Evolutionary conservation across 1,140 invertebrate species (phyloP), one percentile per base, ranked within the genome.

Genomic region (Drosophila lacteicornis): DNA sequence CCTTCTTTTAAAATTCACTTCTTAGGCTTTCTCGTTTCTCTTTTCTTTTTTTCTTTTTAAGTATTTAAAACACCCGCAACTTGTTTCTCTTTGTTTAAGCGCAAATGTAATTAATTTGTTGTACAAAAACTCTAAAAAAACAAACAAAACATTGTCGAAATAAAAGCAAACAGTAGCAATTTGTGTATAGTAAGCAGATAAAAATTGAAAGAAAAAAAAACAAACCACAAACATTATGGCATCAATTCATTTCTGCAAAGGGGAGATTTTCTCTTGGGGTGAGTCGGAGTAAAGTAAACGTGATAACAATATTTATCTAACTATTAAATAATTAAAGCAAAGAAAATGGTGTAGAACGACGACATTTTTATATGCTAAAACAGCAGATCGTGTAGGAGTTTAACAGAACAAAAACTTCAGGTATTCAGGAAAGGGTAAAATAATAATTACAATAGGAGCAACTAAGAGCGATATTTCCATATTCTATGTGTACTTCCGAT

Each of bases 101-200:
- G 75, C 75, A 79, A 79, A 78, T 79, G 75, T 79, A 79, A 79
- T 79, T 79, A 79, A 84, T 84, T 88, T 90, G 78, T 84, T 88
- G 84, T 88, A 85, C 59, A 85, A 88, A 82, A 85, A 55, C 51
- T 22, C 60, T 61, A 47, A 56, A 60, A 66, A 73, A 68, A 68
- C 38, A 74, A 65, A 78, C 68, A 63, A 67, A 78, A 43, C 40
- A 83, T 83, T 83, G 74, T 75, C 63, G 63, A 87, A 88, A 88
- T 88, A 88, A 87, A 87, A 58, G 62, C 77, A 88, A 87, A 84
- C 70, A 65, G 61, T 84, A 88, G 85, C 80, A 88, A 87, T 90
- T 83, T 88, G 85, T 87, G 84, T 88, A 87, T 83, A 87, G 77
- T 87, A 88, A 88, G 84, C 84, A 80, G 79, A 75, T 86, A 80